phyloP scores from a whole-genome alignment of 2,113 vertebrate species.

The Pterocles gutturalis region DNA sequence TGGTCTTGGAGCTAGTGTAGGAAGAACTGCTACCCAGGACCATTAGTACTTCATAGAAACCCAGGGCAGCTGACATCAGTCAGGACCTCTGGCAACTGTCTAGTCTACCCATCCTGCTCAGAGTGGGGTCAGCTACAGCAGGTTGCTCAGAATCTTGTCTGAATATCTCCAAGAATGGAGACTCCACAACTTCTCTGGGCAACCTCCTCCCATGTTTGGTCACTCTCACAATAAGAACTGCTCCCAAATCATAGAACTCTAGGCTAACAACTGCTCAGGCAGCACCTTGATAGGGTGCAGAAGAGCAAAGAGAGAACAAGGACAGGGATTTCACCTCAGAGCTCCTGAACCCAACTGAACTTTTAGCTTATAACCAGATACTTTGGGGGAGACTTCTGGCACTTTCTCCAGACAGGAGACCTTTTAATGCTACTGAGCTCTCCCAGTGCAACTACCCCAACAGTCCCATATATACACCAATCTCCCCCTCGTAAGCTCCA shows the following conservation, averaged over 20 bases:
- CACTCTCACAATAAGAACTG: not conserved
- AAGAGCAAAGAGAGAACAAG: not conserved
- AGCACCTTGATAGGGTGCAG: not conserved
- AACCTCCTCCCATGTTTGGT: not conserved
- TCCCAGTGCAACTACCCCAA: not conserved
- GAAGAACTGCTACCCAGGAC: not conserved
- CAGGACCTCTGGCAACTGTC: not conserved
- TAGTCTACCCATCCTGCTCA: not conserved
- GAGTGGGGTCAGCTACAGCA: not conserved
- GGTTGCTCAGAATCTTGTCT: not conserved
- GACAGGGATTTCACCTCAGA: not conserved
- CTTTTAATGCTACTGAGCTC: not conserved
- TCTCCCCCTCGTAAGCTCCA: fast-evolving
- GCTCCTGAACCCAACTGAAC: not conserved
- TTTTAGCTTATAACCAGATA: not conserved
- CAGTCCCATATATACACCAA: not conserved
- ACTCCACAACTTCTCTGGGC: not conserved
- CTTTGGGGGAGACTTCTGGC: not conserved
- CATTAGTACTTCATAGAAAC: not conserved
- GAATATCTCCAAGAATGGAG: not conserved
- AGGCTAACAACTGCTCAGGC: not conserved
- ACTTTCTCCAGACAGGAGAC: not conserved
- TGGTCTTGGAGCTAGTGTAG: not conserved
- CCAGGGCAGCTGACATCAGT: not conserved
- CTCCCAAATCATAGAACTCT: not conserved